Evolutionary conservation across 2,888 invertebrate species (phyloP), one percentile per base, ranked within the genome.

Genomic region (Apamea anceps): DNA sequence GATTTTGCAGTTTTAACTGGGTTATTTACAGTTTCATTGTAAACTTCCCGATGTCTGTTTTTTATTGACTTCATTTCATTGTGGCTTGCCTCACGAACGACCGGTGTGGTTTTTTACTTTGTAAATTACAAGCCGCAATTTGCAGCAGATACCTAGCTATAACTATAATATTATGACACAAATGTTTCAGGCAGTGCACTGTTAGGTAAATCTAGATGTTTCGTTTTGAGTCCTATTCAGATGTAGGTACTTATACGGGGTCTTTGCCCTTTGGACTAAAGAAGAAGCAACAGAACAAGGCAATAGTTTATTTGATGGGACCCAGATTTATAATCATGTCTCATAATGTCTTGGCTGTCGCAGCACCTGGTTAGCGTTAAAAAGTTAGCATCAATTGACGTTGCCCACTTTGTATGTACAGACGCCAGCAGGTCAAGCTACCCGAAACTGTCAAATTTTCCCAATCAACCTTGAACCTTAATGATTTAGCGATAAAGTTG

Each of bases 21-120:
- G 80, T 82, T 87, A 85, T 88, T 85, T 79, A 78, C 86, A 80
- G 81, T 79, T 84, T 79, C 66, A 77, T 76, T 81, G 77, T 75
- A 79, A 88, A 85, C 76, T 77, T 81, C n/a, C 79, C 80, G 68
- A 72, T 74, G 83, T 77, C 77, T 79, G 78, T 51, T 77, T 71
- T 81, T 84, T 84, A 81, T 77, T 81, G 84, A 84, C 68, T 80
- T 80, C 72, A 70, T 78, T 82, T 79, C 70, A 80, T 75, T 73
- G 72, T 75, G 37, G 62, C 70, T 79, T 79, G 65, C 73, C 48
- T 66, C 54, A 32, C 67, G 72, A 54, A 13, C 57, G 66, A 51
- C 15, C 54, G 18, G 25, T 57, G 48, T 54, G 25, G 12, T 85
- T 72, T 66, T 54, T 82, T 75, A 48, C 60, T 42, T 63, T 71